Percentiles rank a stretch among this genome's conserved stretches.
Evolutionary conservation across 2,113 vertebrate species (phyloP).

Genomic region (Pseudopipra pipra): DNA sequence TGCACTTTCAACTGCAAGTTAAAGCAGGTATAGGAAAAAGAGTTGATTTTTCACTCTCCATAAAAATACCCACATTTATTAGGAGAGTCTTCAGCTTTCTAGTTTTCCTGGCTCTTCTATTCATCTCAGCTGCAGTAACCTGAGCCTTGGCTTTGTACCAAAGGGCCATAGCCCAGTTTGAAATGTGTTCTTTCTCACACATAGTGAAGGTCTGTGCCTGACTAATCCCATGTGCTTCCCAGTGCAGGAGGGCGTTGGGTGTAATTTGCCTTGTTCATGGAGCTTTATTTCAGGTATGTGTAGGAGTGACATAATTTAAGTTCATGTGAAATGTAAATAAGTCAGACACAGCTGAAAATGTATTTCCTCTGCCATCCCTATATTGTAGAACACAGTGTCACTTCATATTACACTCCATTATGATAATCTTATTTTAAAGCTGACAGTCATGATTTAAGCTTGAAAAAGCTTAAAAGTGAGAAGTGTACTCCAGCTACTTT

Average conservation of each 20-base stretch:
- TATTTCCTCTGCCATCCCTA: constrained; percentile 13
- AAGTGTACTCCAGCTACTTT: constrained; percentile 24
- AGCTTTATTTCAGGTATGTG: neutral
- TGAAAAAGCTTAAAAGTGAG: constrained; percentile 13
- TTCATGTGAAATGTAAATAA: constrained; percentile 68
- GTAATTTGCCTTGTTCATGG: neutral
- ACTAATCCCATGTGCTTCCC: neutral
- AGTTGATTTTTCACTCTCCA: neutral
- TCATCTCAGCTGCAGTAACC: neutral
- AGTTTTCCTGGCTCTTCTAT: neutral
- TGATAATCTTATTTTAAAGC: constrained; percentile 55
- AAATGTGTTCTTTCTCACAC: neutral
- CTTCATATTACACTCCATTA: constrained; percentile 45
- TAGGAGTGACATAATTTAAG: constrained; percentile 44
- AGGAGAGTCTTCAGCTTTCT: neutral
- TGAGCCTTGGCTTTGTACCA: neutral
- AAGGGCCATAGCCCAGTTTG: neutral
- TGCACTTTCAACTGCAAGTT: neutral
- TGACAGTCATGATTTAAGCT: constrained; percentile 36
- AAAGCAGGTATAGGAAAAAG: neutral
- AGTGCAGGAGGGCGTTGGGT: neutral
- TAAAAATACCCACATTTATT: neutral
- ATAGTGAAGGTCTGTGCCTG: neutral
- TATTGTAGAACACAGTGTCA: constrained; percentile 54
- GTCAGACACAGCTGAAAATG: constrained; percentile 26